phyloP scores from a whole-genome alignment of 2,797 vertebrate genomes.

The Eulemur mongoz region DNA sequence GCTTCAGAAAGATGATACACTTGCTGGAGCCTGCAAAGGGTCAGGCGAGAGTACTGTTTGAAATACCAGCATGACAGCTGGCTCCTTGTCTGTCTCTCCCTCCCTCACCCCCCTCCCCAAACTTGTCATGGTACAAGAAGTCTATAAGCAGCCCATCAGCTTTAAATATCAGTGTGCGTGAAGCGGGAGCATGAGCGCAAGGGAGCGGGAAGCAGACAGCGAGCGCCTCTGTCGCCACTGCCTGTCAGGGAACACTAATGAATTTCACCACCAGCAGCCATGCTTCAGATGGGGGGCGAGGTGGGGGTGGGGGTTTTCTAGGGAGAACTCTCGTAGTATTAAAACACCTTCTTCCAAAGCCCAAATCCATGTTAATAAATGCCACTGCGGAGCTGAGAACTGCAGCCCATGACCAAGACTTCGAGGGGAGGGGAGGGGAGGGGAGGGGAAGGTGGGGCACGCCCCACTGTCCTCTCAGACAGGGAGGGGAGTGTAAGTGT shows the following conservation, averaged over 20 bases:
- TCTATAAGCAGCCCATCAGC: constrained; percentile 84
- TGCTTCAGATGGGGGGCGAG: constrained; percentile 75
- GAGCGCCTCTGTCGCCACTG: constrained; percentile 81
- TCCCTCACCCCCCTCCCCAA: constrained; percentile 76
- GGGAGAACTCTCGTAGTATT: constrained; percentile 71
- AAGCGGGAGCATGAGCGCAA: constrained; percentile 84
- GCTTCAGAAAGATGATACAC: constrained; percentile 78
- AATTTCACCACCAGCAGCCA: constrained; percentile 85
- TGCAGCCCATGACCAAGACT: not conserved
- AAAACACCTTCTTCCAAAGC: constrained; percentile 80
- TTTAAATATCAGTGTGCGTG: constrained; percentile 85
- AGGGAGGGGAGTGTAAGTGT: not conserved
- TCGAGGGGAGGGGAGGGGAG: not conserved
- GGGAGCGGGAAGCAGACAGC: constrained; percentile 84
- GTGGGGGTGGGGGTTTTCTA: constrained; percentile 67
- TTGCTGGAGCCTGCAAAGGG: constrained; percentile 75
- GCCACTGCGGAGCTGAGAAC: constrained; percentile 69
- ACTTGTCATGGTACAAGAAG: constrained; percentile 87
- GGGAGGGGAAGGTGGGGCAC: not conserved
- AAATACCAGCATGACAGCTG: constrained; percentile 80
- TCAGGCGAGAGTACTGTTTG: constrained; percentile 79
- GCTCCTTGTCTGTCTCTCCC: constrained; percentile 77
- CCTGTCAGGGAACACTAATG: constrained; percentile 89
- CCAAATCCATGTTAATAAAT: constrained; percentile 81
- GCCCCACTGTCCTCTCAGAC: not conserved